phyloP scores from a whole-genome alignment of 2,888 invertebrate species.

The Phlogophora meticulosa region DNA sequence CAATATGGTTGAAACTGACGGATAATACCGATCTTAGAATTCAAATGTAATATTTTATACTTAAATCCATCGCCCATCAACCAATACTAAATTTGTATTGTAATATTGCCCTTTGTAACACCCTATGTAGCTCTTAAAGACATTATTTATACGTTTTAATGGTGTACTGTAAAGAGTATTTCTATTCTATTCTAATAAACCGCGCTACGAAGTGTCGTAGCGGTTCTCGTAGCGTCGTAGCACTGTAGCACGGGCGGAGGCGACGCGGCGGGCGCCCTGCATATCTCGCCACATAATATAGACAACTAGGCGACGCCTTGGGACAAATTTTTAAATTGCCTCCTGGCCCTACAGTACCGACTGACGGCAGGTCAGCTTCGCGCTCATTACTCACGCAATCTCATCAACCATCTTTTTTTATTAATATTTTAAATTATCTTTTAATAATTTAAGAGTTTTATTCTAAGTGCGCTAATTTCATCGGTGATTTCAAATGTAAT shows the following conservation, averaged over 20 bases:
- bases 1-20: background rate
- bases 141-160: no score
- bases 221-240: slow-evolving; percentile 64
- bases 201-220: slow-evolving; percentile 51
- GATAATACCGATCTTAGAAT: background rate
- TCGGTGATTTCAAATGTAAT: background rate
- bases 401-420: slow-evolving; percentile 58
- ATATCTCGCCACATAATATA: slow-evolving; percentile 82
- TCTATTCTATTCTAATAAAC: no score
- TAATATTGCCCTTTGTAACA: no score
- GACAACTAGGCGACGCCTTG: slow-evolving; percentile 83
- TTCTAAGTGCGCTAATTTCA: background rate
- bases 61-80: background rate
- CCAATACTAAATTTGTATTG: no score
- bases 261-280: slow-evolving; percentile 72
- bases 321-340: slow-evolving; percentile 89
- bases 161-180: no score
- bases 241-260: slow-evolving; percentile 63
- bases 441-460: no score
- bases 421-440: slow-evolving; percentile 55
- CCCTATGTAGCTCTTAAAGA: no score
- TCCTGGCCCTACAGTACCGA: slow-evolving; percentile 78
- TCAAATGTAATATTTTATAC: background rate
- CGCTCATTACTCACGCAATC: slow-evolving; percentile 66
- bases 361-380: slow-evolving; percentile 68